A percentile compares a stretch with the other conserved stretches of the same genome.
phyloP scores from a whole-genome alignment of 2,888 invertebrate species.

The Flexamia atlantica region DNA sequence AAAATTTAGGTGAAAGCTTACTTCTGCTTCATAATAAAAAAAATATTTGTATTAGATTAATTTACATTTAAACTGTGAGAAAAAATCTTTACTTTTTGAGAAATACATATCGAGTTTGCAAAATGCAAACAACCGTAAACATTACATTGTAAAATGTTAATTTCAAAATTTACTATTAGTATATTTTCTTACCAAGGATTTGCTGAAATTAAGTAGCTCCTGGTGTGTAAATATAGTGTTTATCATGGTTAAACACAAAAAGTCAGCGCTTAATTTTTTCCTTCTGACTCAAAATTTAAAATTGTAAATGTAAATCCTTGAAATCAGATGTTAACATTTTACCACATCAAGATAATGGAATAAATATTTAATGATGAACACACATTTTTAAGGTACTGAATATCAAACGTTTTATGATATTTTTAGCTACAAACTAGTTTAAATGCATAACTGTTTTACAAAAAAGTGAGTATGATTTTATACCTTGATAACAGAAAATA shows the following conservation, averaged over 20 bases:
- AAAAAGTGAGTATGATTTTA: neutral
- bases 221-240: too few species aligned
- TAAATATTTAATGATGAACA: slow-evolving; percentile 13
- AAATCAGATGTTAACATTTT: neutral
- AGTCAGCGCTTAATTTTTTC: neutral
- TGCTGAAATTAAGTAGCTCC: too few species aligned
- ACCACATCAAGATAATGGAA: neutral
- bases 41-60: too few species aligned
- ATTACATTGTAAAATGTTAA: too few species aligned
- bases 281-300: neutral
- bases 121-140: too few species aligned
- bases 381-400: slow-evolving; percentile 37
- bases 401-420: neutral
- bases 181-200: too few species aligned
- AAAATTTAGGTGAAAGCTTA: too few species aligned
- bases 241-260: neutral
- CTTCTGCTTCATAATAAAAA: too few species aligned
- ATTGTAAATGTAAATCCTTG: neutral
- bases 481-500: neutral
- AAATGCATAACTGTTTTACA: slow-evolving; percentile 24
- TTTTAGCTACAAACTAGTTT: slow-evolving; percentile 29
- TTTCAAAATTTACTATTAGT: too few species aligned
- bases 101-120: too few species aligned
- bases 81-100: too few species aligned
- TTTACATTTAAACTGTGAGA: too few species aligned